Evolutionary conservation across 2,113 vertebrate genomes (phyloP).

Genomic region (Lamprotornis superbus): DNA sequence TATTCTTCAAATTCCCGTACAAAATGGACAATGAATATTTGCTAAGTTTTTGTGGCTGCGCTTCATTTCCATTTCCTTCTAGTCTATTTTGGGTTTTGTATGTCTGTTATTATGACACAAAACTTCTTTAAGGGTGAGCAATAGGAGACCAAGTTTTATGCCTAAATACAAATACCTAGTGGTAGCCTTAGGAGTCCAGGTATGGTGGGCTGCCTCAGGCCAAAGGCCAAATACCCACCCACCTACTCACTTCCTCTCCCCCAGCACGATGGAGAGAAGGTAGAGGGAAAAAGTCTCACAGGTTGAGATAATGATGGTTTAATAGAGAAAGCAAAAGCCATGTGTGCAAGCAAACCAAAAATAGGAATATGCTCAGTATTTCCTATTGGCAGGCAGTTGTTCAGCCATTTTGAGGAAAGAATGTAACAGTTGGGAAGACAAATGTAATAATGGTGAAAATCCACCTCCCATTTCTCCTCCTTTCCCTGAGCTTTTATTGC

Average conservation of each 20-base stretch:
- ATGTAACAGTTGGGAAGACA: background rate
- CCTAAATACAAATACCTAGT: background rate
- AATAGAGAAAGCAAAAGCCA: background rate
- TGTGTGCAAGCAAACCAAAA: background rate
- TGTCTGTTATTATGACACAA: background rate
- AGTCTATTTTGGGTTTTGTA: background rate
- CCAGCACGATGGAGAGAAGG: background rate
- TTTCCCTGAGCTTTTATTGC: background rate
- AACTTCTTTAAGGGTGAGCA: background rate
- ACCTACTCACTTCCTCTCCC: background rate
- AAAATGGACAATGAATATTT: background rate
- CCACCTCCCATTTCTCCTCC: background rate
- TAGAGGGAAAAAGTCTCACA: background rate
- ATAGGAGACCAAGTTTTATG: background rate
- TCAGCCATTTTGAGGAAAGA: background rate
- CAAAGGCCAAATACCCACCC: background rate
- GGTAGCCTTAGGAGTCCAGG: background rate
- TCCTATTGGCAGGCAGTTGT: background rate
- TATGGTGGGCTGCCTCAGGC: background rate
- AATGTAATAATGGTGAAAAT: background rate
- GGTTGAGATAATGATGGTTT: accelerated
- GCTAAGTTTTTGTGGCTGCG: background rate
- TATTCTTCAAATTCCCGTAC: background rate
- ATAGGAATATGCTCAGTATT: background rate
- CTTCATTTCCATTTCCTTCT: background rate